These are phyloP conservation scores for Alethe castanea DNA, from an alignment of 2,113 vertebrate species.

Conservation along the genomic window DNA sequence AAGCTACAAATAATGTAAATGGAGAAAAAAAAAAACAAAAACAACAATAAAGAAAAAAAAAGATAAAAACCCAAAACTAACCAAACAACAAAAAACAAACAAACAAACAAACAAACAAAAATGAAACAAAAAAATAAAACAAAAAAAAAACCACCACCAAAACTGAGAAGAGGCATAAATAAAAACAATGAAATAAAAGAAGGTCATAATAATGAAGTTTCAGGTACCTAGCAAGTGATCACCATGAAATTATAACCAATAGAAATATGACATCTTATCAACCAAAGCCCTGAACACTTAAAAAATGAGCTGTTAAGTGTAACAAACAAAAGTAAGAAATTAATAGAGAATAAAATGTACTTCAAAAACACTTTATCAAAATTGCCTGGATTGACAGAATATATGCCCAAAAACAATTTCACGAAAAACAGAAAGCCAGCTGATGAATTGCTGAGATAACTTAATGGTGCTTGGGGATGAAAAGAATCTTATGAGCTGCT, in stretches of 20 bases:
- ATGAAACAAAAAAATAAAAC: too few species aligned
- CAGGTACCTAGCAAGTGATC: accelerated
- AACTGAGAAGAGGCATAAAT: not conserved
- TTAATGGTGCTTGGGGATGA: not conserved
- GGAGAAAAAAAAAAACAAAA: too few species aligned
- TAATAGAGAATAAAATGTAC: not conserved
- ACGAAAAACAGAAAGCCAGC: not conserved
- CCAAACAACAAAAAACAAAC: too few species aligned
- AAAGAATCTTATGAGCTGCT: not conserved
- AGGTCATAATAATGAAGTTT: not conserved
- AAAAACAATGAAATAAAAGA: not conserved
- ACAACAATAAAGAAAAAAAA: not conserved
- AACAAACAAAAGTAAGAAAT: not conserved
- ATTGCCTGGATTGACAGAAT: not conserved
- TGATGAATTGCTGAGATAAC: not conserved
- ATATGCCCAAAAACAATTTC: not conserved
- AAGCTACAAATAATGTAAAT: not conserved
- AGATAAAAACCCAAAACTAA: too few species aligned
- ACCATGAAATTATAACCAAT: not conserved
- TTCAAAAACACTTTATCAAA: not conserved
- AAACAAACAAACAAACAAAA: too few species aligned
- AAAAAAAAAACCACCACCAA: too few species aligned
- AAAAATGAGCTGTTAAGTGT: not conserved
- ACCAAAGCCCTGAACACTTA: not conserved
- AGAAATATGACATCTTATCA: not conserved